Conservation (phyloP, 2,797 vertebrate species). For the Cynodonichthys magdalenae region DNA sequence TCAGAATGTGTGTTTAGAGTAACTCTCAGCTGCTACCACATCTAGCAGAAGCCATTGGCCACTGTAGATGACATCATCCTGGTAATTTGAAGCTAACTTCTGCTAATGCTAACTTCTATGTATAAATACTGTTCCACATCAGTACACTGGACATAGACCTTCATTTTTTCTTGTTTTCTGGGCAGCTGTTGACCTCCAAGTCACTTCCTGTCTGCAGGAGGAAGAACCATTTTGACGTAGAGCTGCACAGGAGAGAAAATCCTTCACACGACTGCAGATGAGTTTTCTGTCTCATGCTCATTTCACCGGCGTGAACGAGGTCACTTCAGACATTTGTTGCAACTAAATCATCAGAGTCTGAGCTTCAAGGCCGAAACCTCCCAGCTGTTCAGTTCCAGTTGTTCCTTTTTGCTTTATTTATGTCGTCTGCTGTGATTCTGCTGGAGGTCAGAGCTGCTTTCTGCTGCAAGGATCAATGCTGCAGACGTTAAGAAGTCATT, state of each 20-base stretch:
- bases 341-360: neutral
- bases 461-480: neutral
- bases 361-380: neutral
- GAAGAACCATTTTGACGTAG: neutral
- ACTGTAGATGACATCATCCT: too few species aligned
- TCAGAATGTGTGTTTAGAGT: too few species aligned
- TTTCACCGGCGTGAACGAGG: neutral
- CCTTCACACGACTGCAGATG: neutral
- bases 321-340: neutral
- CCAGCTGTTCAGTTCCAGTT: neutral
- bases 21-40: too few species aligned
- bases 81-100: too few species aligned
- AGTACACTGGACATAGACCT: too few species aligned
- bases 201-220: neutral
- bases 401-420: neutral
- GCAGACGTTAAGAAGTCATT: neutral
- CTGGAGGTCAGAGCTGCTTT: slow-evolving; percentile 2
- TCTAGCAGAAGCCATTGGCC: too few species aligned
- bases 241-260: neutral
- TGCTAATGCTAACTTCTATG: too few species aligned
- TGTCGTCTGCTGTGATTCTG: neutral
- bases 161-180: neutral
- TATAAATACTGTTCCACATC: too few species aligned
- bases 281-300: neutral
- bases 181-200: slow-evolving; percentile 2